A percentile compares a stretch with the other conserved stretches of the same genome.
phyloP scores from a whole-genome alignment of 2,113 vertebrate species.

The Pyrgilauda ruficollis region DNA sequence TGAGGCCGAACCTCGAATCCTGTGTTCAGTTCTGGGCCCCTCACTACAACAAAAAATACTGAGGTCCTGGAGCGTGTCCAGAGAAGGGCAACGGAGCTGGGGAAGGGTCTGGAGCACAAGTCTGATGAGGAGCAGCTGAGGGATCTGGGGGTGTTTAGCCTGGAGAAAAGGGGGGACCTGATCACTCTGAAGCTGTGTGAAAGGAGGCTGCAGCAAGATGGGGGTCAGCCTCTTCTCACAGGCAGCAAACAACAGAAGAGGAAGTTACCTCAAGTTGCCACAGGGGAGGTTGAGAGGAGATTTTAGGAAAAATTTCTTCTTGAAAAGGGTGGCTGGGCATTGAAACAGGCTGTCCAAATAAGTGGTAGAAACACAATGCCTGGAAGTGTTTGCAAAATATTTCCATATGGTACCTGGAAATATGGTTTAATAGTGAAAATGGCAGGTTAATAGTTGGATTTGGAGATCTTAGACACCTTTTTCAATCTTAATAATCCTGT shows the following conservation, averaged over 20 bases:
- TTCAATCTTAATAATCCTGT: neutral
- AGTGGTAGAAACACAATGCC: neutral
- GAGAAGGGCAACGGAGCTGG: fast-evolving
- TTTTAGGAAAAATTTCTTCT: neutral
- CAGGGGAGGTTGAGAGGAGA: neutral
- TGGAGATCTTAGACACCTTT: neutral
- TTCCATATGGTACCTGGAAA: neutral
- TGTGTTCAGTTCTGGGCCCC: neutral
- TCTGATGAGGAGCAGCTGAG: fast-evolving
- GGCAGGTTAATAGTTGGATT: neutral
- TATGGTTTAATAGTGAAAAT: neutral
- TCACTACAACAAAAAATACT: fast-evolving
- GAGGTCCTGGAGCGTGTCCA: fast-evolving
- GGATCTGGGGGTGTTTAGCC: fast-evolving
- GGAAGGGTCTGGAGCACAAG: neutral
- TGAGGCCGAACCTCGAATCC: fast-evolving
- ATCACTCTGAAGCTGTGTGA: fast-evolving
- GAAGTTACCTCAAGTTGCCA: neutral
- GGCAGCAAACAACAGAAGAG: neutral
- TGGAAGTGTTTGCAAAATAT: neutral
- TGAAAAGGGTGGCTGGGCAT: fast-evolving
- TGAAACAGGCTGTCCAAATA: neutral
- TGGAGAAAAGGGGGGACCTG: neutral
- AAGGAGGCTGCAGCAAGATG: neutral
- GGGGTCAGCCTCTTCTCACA: fast-evolving